Base-by-base conservation (phyloP, 2,888 invertebrate genomes). In the Oasisia sp. region DNA sequence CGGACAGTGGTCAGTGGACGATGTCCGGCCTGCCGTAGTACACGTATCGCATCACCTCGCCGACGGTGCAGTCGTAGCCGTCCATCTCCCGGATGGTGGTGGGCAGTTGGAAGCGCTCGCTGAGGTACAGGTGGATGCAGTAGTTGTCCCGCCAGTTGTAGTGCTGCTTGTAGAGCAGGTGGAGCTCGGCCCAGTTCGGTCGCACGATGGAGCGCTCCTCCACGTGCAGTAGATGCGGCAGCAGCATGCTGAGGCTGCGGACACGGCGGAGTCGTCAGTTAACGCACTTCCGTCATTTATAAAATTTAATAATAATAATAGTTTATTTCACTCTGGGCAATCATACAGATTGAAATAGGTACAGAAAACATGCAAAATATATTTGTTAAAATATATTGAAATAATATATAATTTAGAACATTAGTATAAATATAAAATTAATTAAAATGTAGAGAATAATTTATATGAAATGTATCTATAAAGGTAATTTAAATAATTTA, bases 71-170 rank as follows among this genome's bases (percentile, higher is more conserved):
- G 91, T 94, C 93, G n/a, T 74, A 74, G 7, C 19, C 27, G 74
- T 74, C 74, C 74, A 74, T 74, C 74, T 74, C 19, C 27, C 19
- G 3, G 74, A 74, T n/a, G 27, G 74, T 74, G 27, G 74, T 74
- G 19, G 74, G 74, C 74, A 74, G 19, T n/a, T 74, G 74, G 74
- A 74, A 74, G 74, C 74, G 74, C 74, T 74, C 74, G 27, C 74
- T 74, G 7, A 74, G 74, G 92, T 92, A 95, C 89, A 95, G 91
- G 90, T 95, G 95, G n/a, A 95, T 93, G n/a, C 95, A 95, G 92
- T 94, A 94, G 91, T 94, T 94, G n/a, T 93, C 38, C 19, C 93
- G 91, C 93, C 93, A 93, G 90, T 93, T 92, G 56, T 93, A 93
- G 58, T 91, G 56, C 9, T 32, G 38, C 5, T 58, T 19, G 92